Conservation (phyloP, 1,140 invertebrate genomes). For the Ctenoplectra terminalis region DNA sequence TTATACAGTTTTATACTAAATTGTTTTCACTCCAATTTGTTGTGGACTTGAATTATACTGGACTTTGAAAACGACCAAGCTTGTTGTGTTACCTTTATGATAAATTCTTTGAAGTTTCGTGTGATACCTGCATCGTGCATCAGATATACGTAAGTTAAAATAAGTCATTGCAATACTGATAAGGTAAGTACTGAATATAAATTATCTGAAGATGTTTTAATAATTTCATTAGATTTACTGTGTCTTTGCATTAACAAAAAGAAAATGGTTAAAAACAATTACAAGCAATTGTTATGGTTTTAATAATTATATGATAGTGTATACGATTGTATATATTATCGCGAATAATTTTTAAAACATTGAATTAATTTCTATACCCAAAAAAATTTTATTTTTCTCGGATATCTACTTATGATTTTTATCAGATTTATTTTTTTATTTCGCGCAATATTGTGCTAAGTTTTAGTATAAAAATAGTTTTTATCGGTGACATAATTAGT, state of each 20-base stretch:
- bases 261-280: neutral
- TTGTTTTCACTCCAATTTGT: constrained; percentile 34
- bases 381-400: neutral
- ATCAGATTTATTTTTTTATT: no score
- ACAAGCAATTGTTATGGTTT: neutral
- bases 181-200: constrained; percentile 30
- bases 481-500: no score
- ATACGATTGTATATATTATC: neutral
- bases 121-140: neutral
- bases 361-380: neutral
- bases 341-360: neutral
- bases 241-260: neutral
- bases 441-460: no score
- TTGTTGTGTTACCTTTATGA: constrained; percentile 12
- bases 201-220: neutral
- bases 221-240: neutral
- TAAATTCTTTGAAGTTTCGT: neutral
- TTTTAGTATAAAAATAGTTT: no score
- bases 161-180: neutral
- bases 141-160: neutral
- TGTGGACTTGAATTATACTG: constrained; percentile 37
- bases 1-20: constrained; percentile 26
- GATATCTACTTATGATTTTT: no score
- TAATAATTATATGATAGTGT: neutral
- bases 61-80: neutral